Conservation (phyloP, 2,113 vertebrate species). For the Diglossa brunneiventris region DNA sequence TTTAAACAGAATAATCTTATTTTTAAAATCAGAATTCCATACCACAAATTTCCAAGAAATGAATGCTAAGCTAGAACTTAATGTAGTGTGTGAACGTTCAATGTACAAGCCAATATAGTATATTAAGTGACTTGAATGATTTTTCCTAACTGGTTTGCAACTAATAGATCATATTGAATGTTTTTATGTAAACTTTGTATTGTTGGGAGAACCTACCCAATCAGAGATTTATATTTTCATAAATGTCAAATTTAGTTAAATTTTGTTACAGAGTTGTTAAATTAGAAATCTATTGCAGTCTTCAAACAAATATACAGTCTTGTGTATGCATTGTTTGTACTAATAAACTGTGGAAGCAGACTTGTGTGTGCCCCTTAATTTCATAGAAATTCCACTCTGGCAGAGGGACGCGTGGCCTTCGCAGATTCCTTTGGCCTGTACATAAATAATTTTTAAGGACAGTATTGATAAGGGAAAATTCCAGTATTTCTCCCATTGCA, state of each 20-base stretch:
- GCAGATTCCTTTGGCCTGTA: neutral
- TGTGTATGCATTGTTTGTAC: conserved; percentile 99
- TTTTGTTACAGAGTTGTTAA: conserved; percentile 99
- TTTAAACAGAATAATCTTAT: conserved; percentile 20
- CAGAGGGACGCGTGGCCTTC: neutral
- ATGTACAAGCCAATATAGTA: conserved; percentile 87
- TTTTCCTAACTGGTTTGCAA: conserved; percentile 97
- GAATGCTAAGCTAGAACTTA: conserved; percentile 66
- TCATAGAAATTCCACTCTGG: neutral
- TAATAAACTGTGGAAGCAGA: conserved; percentile 85
- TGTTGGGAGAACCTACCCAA: conserved; percentile 89
- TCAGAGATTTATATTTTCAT: conserved; percentile 99
- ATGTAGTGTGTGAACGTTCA: conserved; percentile 84
- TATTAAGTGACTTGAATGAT: conserved; percentile 96
- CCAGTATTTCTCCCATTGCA: neutral
- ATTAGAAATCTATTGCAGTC: conserved; percentile 87
- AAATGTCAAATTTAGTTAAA: conserved; percentile 98
- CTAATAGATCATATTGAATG: conserved; percentile 96
- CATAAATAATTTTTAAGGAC: neutral
- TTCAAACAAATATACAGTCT: conserved; percentile 93
- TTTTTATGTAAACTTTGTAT: conserved; percentile 99
- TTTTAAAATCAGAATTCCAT: conserved; percentile 18
- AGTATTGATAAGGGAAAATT: neutral
- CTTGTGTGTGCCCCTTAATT: neutral
- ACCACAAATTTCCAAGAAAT: conserved; percentile 63